Evolutionary conservation across 1,140 invertebrate genomes (phyloP), one percentile per base, ranked within the genome.

Genomic region (Drosophila sechellia): DNA sequence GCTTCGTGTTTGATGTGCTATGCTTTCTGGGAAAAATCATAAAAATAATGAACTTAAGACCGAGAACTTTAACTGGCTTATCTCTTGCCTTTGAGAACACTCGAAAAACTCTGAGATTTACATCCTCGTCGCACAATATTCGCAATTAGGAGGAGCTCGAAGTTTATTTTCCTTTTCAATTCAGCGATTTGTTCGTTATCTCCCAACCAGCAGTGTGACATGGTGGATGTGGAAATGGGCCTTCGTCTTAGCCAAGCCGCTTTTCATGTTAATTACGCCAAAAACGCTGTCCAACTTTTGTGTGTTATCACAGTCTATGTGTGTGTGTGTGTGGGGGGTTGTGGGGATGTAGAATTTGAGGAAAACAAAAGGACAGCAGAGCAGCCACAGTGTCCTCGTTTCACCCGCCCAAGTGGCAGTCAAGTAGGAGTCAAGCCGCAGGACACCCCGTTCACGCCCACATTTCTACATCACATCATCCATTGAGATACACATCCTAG

Each of bases 181-280:
- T 45, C 55, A 11, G 11, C 50, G 34, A 46, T 64, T 37, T 27
- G 49, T 35, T 53, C 60, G 46, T 49, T 65, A 48, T 65, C 60
- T 37, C 10, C n/a, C 17, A 5, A 39, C 10, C 15, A 15, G 11
- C 54, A 27, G 40, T 25, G 58, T 46, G 61, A 64, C 61, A 64
- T 63, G 58, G 35, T 48, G 56, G 5, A 25, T 49, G 31, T 46
- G 12, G 49, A 35, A 27, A n/a, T 31, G 35, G 43, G 48, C 52
- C 46, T 55, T 8, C 31, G 8, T 31, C 31, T 31, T 10, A 10
- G 31, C 31, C 31, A 31, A 8, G 76, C 39, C 55, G 42, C 66
- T 63, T 75, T 73, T 72, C 76, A 54, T 56, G 50, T 68, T 73
- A 66, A 79, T 79, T 79, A 73, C 76, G 52, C 48, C 69, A 63